Conservation (phyloP, 2,113 vertebrate genomes). For the Ibidorhyncha struthersii region DNA sequence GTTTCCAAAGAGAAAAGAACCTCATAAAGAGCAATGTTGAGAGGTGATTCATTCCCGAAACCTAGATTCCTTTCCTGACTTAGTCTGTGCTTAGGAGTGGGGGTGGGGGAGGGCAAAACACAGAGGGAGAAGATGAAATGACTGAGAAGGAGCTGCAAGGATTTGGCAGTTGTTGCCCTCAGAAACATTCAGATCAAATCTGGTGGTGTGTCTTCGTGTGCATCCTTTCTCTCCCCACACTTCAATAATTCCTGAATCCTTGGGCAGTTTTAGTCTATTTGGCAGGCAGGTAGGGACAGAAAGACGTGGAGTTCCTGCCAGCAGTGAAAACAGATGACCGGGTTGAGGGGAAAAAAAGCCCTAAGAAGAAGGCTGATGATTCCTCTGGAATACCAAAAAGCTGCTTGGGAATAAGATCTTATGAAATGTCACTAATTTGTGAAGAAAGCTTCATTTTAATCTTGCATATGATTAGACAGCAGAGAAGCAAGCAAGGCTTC, state of each 20-base stretch:
- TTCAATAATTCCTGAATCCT: neutral
- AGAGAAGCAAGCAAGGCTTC: neutral
- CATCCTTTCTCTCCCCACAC: neutral
- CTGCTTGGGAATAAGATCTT: neutral
- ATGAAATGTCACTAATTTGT: neutral
- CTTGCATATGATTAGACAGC: neutral
- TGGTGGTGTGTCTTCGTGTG: neutral
- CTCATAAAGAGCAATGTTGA: neutral
- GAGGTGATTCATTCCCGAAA: constrained; percentile 38
- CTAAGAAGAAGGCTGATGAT: neutral
- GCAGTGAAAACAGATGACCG: neutral
- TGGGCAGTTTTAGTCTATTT: neutral
- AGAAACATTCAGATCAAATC: neutral
- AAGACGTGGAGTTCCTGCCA: neutral
- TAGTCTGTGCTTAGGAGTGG: neutral
- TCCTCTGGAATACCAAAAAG: neutral
- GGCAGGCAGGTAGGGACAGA: constrained; percentile 13
- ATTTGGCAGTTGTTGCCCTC: neutral
- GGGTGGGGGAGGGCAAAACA: neutral
- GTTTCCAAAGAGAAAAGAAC: neutral
- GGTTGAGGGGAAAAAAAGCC: neutral
- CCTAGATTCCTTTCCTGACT: neutral
- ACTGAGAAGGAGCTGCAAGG: neutral
- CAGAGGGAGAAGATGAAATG: neutral
- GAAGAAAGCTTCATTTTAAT: neutral